Evolutionary conservation across 2,888 invertebrate species (phyloP), one percentile per base, ranked within the genome.

Genomic region (Dasypolia templi): DNA sequence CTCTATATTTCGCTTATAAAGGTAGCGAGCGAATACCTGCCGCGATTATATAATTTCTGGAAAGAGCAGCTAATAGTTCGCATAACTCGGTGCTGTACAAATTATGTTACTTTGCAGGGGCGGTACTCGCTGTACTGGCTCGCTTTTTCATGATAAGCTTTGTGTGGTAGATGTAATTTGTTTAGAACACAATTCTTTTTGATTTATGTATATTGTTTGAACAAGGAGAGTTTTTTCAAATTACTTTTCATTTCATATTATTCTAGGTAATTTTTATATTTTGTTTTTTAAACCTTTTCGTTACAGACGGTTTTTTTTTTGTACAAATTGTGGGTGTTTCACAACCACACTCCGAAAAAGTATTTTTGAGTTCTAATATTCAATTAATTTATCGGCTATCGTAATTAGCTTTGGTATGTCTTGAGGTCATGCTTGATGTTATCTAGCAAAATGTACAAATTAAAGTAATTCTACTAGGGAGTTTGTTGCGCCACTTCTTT

Each of bases 1-100:
- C 0, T 32, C 22, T 1, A 14, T 19, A 3, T 61, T 42, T 44
- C 4, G 3, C 2, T 6, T 19, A 22, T 6, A 32, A 53, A 71
- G 39, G 49, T 55, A 69, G 79, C 49, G 61, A 69, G 79, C 49
- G 61, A 71, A 69, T 72, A 81, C 82, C 71, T 75, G 75, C 61
- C 58, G 19, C 58, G 62, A 72, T 82, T 82, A 82, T 82, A 63
- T 79, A 75, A 81, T 75, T 81, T 82, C 75, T 82, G 62, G 75
- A 69, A 79, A 81, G 82, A 72, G 65, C 68, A 66, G 68, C 68
- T 69, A 82, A 82, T 79, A 66, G 61, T 58, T 72, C 4, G 69
- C 66, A 76, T 79, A 79, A 72, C 76, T 82, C 35, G 12, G 53
- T 26, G 26, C 63, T 49, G 67, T 68, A 70, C 59, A 72, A 80